Evolutionary conservation across 2,888 invertebrate species (phyloP), one percentile per base, ranked within the genome.

Genomic region (Synergus laeviventris): DNA sequence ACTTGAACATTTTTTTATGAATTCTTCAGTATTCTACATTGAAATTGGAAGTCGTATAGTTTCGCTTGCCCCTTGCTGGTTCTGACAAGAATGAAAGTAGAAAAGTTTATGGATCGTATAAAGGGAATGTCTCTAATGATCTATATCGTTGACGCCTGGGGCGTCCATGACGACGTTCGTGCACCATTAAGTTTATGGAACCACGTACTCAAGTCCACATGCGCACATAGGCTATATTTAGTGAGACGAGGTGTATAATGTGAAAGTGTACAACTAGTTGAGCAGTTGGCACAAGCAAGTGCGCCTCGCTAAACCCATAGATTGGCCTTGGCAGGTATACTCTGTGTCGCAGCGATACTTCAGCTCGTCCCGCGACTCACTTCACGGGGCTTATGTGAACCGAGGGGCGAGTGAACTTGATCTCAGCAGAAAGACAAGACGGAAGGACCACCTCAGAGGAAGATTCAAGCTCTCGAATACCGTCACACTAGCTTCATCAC

Each of bases 331-430:
- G 84, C 86, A 89, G 89, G 89, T 89, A 79, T 88, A 89, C 84
- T 88, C 87, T 84, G 87, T 88, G 83, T 85, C 86, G 88, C 94
- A 94, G 92, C 93, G 93, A 89, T 94, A 94, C 91, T 94, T 94
- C 89, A 93, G 94, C 86, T 92, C 94, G 89, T 95, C 95, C 85
- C 93, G 95, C 86, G 95, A 96, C 90, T 96, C 96, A 87, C 93
- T 95, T 89, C 93, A 94, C 85, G 93, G 94, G 84, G 94, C 94
- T 87, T 94, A 94, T 91, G 93, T 94, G 86, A 94, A 94, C 91
- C 93, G 94, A 86, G 93, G 90, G 84, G 92, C 94, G 89, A 95
- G 95, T 91, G 96, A 96, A 91, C 93, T 96, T 86, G 96, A 96
- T 91, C 93, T 96, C 85, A 95, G 95, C 86, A 93, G 93, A 90